phyloP scores from a whole-genome alignment of 2,888 invertebrate species.

The Drosophila atroscutellata region DNA sequence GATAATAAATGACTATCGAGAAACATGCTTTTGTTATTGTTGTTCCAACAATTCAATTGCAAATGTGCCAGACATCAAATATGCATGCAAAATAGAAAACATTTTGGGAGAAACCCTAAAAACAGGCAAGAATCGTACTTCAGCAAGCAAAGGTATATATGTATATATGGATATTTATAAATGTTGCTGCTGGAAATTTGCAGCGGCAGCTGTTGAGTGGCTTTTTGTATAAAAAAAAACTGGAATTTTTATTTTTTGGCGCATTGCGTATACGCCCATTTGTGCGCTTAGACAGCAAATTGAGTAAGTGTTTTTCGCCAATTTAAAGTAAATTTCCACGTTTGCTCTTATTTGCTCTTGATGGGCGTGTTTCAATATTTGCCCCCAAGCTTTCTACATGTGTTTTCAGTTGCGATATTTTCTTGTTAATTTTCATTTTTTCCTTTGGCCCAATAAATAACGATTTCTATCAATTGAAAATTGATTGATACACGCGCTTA shows the following conservation, averaged over 20 bases:
- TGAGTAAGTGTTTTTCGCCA: slow-evolving; percentile 13
- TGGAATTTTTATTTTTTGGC: slow-evolving; percentile 2
- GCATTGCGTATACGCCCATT: slow-evolving; percentile 67
- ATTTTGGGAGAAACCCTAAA: not conserved
- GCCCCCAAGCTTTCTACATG: slow-evolving; percentile 18
- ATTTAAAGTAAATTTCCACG: slow-evolving; percentile 62
- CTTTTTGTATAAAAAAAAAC: not conserved
- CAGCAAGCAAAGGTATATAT: not conserved
- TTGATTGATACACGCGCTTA: slow-evolving; percentile 73
- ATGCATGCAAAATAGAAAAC: slow-evolving; percentile 35
- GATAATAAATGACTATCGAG: slow-evolving; percentile 69
- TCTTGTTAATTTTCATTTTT: slow-evolving; percentile 14
- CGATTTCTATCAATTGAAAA: slow-evolving; percentile 77
- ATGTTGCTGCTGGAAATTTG: not conserved
- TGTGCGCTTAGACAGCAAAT: slow-evolving; percentile 55
- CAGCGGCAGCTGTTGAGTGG: slow-evolving; percentile 7
- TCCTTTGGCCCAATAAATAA: slow-evolving; percentile 67
- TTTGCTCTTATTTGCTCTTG: slow-evolving; percentile 10
- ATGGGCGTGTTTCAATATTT: slow-evolving; percentile 64
- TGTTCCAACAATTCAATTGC: slow-evolving; percentile 58
- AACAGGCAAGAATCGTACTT: not conserved
- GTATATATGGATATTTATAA: not conserved
- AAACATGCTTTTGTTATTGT: slow-evolving; percentile 11
- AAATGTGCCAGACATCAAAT: slow-evolving; percentile 46
- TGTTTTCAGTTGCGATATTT: slow-evolving; percentile 18